Evolutionary conservation across 1,140 invertebrate species (phyloP).

Genomic region (Lepidurus couesii): DNA sequence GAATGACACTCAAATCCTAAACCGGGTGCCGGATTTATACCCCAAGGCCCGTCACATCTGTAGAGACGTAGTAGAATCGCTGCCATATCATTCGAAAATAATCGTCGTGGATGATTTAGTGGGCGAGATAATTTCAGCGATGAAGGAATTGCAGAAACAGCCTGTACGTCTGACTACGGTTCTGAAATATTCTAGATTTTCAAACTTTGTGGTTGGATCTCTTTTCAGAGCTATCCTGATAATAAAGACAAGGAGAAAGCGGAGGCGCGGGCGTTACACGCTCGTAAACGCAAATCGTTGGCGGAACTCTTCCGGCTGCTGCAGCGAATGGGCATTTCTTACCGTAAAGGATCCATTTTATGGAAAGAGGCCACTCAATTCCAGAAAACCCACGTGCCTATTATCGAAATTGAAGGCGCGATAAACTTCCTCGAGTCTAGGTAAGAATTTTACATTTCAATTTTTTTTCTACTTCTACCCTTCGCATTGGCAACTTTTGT

Average conservation of each 20-base stretch:
- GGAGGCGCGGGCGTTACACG: slow-evolving; percentile 63
- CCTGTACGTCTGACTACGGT: slow-evolving; percentile 47
- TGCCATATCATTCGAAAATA: slow-evolving; percentile 42
- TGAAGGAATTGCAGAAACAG: slow-evolving; percentile 52
- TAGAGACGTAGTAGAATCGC: slow-evolving; percentile 28
- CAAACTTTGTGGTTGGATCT: neutral
- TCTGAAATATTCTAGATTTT: too few relatives aligned
- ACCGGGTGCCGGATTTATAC: slow-evolving; percentile 42
- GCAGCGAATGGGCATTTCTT: slow-evolving; percentile 66
- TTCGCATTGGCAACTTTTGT: neutral
- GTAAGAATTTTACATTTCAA: too few relatives aligned
- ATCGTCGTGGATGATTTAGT: slow-evolving; percentile 59
- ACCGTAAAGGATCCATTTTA: slow-evolving; percentile 58
- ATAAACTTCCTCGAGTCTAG: neutral
- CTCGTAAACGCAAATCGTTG: slow-evolving; percentile 73
- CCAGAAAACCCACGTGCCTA: slow-evolving; percentile 10
- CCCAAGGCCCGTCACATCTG: slow-evolving; percentile 56
- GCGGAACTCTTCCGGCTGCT: slow-evolving; percentile 77
- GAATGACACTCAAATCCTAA: slow-evolving; percentile 41
- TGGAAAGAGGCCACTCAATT: slow-evolving; percentile 35
- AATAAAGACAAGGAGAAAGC: slow-evolving; percentile 70
- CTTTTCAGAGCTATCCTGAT: slow-evolving; percentile 50
- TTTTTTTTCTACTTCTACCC: neutral
- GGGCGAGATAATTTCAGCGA: slow-evolving; percentile 56
- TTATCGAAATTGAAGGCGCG: slow-evolving; percentile 27